Conservation (phyloP, 2,113 vertebrate genomes). For the Sander vitreus region DNA sequence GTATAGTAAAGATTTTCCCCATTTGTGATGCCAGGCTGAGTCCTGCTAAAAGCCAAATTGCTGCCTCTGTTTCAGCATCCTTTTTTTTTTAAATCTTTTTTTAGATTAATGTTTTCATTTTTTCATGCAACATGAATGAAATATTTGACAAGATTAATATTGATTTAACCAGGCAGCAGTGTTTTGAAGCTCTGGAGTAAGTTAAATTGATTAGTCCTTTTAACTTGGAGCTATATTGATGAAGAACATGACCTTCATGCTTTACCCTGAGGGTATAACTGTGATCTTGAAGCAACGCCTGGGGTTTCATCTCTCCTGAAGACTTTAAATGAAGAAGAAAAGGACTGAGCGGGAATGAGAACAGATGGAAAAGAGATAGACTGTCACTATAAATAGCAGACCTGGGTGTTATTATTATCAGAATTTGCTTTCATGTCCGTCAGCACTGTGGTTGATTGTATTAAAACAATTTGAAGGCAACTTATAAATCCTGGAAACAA, state of each 20-base stretch:
- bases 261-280: slow-evolving; percentile 38
- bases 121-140: slow-evolving; percentile 6
- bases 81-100: background rate
- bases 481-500: background rate
- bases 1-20: background rate
- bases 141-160: slow-evolving; percentile 36
- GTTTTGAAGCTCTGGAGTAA: slow-evolving; percentile 17
- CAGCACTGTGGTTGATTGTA: background rate
- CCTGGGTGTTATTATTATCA: slow-evolving; percentile 4
- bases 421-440: slow-evolving; percentile 18
- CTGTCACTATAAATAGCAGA: slow-evolving; percentile 13
- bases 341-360: background rate
- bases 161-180: slow-evolving; percentile 22
- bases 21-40: background rate
- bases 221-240: slow-evolving; percentile 41
- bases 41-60: background rate
- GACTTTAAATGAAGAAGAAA: slow-evolving; percentile 39
- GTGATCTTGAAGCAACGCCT: slow-evolving; percentile 34
- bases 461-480: background rate
- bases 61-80: background rate
- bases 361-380: background rate
- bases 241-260: slow-evolving; percentile 47
- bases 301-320: slow-evolving; percentile 21
- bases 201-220: slow-evolving; percentile 44
- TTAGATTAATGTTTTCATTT: background rate